Percentiles rank a stretch among this genome's conserved stretches.
phyloP scores from a whole-genome alignment of 2,888 invertebrate species.

The Prosapia bicincta region DNA sequence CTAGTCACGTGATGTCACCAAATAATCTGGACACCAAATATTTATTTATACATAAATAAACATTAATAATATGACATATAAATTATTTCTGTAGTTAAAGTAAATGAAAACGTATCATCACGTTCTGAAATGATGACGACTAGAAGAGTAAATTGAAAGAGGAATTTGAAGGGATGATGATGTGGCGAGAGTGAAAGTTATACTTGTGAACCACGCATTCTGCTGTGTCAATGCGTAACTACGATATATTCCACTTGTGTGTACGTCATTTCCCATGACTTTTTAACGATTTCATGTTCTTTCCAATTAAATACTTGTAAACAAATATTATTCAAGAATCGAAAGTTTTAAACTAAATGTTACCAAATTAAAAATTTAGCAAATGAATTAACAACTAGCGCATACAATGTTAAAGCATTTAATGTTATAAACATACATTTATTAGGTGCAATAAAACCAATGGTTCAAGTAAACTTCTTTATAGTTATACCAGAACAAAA shows the following conservation, averaged over 20 bases:
- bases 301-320: too few species aligned
- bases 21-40: background rate
- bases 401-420: too few species aligned
- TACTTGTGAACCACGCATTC: background rate
- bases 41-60: background rate
- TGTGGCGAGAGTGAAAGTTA: slow-evolving; percentile 20
- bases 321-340: too few species aligned
- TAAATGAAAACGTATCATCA: slow-evolving; percentile 2
- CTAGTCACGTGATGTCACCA: slow-evolving; percentile 12
- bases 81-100: background rate
- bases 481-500: too few species aligned
- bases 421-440: too few species aligned
- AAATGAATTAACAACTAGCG: too few species aligned
- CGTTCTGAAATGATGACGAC: background rate
- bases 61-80: background rate
- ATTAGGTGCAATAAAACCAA: too few species aligned
- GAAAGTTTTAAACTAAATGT: too few species aligned
- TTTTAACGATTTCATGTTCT: too few species aligned
- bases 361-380: too few species aligned
- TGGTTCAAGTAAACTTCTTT: too few species aligned
- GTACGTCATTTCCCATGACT: background rate
- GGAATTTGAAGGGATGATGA: slow-evolving; percentile 19
- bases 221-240: background rate
- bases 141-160: slow-evolving; percentile 5
- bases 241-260: background rate